Base-by-base conservation (phyloP, 2,113 vertebrate species). In the Psittacula cyanocephala region DNA sequence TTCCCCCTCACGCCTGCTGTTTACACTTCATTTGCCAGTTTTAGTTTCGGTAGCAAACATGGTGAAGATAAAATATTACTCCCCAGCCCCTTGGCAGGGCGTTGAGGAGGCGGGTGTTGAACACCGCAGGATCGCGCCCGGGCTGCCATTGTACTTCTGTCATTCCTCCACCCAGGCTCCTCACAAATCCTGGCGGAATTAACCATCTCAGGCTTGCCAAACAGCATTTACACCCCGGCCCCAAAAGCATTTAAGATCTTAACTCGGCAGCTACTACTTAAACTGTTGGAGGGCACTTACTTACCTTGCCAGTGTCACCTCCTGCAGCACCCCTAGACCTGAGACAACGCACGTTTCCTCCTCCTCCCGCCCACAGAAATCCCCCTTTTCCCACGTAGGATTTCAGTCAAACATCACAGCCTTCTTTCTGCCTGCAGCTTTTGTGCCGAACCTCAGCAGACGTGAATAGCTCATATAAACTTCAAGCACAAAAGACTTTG, bases 401-500 rank as follows among this genome's bases (percentile, higher is more conserved):
- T 97, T 97, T 97, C 97, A 98, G 96, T 90, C 93, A 97, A 98
- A 98, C 96, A 97, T 95, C 55, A 69, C 94, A 97, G 97, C 82
- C 93, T 98, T 94, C 98, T 95, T 97, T 97, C 97, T 97, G 96
- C 97, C 97, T 97, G 97, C 94, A 97, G 98, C 98, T 98, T 99
- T 99, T 99, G 98, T 99, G 97, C 96, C n/a, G 93, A 97, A 96
- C 97, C 96, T 97, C 98, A 91, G 98, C 91, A 97, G 94, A 98
- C 98, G 97, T 97, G 97, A 98, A 98, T 98, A 98, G 98, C 98
- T 98, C 98, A 93, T 98, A 98, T 98, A 99, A 99, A 98, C 97
- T 98, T 98, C 60, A 77, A 97, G 97, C 97, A 99, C 98, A 99
- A 99, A 99, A 98, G 98, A 98, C 97, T 98, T 96, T 94, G 99